These are phyloP conservation scores for Podocnemis expansa DNA, from an alignment of 2,113 vertebrate genomes.

Conservation along the genomic window DNA sequence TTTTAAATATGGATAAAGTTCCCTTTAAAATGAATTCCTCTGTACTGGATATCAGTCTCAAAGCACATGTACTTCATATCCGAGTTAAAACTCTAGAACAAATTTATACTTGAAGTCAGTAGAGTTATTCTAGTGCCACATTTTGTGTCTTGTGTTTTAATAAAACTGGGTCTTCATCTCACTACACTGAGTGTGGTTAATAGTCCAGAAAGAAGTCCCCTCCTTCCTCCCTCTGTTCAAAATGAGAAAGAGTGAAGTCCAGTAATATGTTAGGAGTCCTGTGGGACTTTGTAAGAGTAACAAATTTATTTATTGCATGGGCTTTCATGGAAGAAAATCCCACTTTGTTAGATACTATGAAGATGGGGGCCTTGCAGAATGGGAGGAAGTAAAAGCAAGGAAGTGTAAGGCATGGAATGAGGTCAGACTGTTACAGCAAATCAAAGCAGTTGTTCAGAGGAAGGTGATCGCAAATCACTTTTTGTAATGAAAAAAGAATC, in stretches of 20 bases:
- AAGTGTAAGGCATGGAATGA: no score
- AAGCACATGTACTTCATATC: slow-evolving; percentile 7
- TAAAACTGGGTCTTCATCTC: neutral
- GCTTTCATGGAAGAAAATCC: no score
- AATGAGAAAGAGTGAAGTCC: neutral
- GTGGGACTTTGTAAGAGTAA: no score
- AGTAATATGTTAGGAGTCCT: neutral
- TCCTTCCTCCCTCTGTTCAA: neutral
- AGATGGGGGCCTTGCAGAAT: no score
- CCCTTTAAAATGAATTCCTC: neutral
- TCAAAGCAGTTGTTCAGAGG: no score
- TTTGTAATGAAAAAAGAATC: no score
- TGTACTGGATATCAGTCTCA: slow-evolving; percentile 27
- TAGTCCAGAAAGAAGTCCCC: neutral
- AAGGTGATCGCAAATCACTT: no score
- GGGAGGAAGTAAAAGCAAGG: no score
- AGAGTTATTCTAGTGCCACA: neutral
- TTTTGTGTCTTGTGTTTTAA: neutral
- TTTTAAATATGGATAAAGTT: neutral
- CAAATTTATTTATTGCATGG: no score
- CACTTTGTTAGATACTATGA: no score
- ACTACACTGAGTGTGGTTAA: neutral
- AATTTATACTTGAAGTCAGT: neutral
- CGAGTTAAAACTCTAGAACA: slow-evolving; percentile 32
- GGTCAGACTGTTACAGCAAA: no score